Evolutionary conservation across 2,888 invertebrate genomes (phyloP).

Genomic region (Stenodema calcarata): DNA sequence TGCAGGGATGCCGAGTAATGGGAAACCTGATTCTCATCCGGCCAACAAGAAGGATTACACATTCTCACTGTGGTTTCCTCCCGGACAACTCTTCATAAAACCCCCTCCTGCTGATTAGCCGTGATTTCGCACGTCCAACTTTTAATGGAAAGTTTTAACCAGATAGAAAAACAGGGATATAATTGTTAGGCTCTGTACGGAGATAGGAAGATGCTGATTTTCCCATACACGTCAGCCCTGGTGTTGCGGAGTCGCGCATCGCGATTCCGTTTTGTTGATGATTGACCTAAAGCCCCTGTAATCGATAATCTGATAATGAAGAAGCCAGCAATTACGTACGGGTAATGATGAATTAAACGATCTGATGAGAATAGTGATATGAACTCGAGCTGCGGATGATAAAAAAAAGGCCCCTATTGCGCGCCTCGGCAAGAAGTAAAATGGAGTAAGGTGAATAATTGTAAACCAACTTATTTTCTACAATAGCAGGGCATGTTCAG

Average conservation of each 20-base stretch:
- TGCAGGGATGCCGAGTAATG: too few species aligned
- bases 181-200: not conserved
- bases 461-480: too few species aligned
- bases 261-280: not conserved
- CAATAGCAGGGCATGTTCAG: too few species aligned
- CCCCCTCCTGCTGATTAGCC: not conserved
- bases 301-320: not conserved
- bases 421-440: too few species aligned
- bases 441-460: too few species aligned
- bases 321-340: not conserved
- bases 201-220: not conserved
- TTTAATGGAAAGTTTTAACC: conserved; percentile 9
- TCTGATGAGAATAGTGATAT: too few species aligned
- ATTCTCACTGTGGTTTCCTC: not conserved
- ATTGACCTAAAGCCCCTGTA: not conserved
- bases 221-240: not conserved
- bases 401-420: too few species aligned
- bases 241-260: not conserved
- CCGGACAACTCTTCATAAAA: not conserved
- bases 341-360: not conserved
- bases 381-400: too few species aligned
- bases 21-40: not conserved
- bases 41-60: not conserved
- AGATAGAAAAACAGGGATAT: not conserved
- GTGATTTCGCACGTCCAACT: conserved; percentile 25